Percentiles rank a stretch among this genome's conserved stretches.
Evolutionary conservation across 2,113 vertebrate genomes (phyloP).

Genomic region (Lutjanus erythropterus): DNA sequence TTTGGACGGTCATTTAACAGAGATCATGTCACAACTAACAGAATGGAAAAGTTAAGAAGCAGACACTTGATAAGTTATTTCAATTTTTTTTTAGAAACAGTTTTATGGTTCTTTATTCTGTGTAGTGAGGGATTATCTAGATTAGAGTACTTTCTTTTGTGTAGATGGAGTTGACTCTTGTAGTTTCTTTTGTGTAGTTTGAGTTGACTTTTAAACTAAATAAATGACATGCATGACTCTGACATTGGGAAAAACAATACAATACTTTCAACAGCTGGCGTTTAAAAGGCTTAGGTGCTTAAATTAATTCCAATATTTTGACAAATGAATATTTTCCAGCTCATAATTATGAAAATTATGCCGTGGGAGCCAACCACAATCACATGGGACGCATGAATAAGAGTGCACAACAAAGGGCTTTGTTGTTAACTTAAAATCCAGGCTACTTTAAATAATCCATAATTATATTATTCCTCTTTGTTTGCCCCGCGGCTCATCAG

Average conservation of each 20-base stretch:
- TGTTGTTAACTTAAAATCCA: not conserved
- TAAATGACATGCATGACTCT: not conserved
- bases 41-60: not conserved
- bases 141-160: not conserved
- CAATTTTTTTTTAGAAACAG: not conserved
- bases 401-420: not conserved
- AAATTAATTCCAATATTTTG: conserved; percentile 2
- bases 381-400: not conserved
- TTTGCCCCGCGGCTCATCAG: not conserved
- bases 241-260: not conserved
- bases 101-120: not conserved
- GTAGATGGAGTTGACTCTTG: not conserved
- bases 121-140: not conserved
- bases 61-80: not conserved
- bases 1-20: not conserved
- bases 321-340: conserved; percentile 4
- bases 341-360: conserved; percentile 5
- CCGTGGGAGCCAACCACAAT: not conserved
- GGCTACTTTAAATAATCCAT: not conserved
- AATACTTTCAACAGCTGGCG: not conserved
- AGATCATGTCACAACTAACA: not conserved
- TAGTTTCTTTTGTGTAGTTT: not conserved
- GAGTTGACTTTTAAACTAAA: not conserved
- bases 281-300: not conserved
- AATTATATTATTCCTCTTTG: not conserved